Conservation (phyloP, 1,140 invertebrate species). For the Diabrotica virgifera region DNA sequence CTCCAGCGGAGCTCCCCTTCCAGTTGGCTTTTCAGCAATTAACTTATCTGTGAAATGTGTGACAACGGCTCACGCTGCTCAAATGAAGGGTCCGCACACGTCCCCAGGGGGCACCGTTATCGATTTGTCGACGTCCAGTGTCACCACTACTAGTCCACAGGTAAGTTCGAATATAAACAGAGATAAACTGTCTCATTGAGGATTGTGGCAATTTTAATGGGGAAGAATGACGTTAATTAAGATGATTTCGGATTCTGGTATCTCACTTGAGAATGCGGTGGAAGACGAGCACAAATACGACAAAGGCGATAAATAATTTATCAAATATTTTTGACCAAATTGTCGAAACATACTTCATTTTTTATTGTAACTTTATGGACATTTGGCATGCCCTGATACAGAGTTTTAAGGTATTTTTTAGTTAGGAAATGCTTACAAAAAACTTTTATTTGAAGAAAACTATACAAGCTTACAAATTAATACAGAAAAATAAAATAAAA, state of each 20-base stretch:
- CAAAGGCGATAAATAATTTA: too few species aligned
- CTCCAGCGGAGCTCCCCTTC: conserved; percentile 56
- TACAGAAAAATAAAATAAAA: too few species aligned
- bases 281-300: too few species aligned
- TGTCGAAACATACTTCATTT: too few species aligned
- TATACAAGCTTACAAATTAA: too few species aligned
- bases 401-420: too few species aligned
- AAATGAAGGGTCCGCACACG: conserved; percentile 58
- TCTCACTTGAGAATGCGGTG: too few species aligned
- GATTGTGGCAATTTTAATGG: neutral
- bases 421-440: too few species aligned
- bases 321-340: too few species aligned
- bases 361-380: too few species aligned
- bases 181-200: neutral
- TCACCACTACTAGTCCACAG: conserved; percentile 78
- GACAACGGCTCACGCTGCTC: conserved; percentile 62
- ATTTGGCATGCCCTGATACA: too few species aligned
- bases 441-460: too few species aligned
- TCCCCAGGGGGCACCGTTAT: conserved; percentile 75
- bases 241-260: neutral
- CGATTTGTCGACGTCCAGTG: conserved; percentile 82
- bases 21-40: conserved; percentile 75
- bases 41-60: conserved; percentile 83
- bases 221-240: neutral
- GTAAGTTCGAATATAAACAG: conserved; percentile 47